phyloP scores from a whole-genome alignment of 2,888 invertebrate species.

The Anodontia alba region DNA sequence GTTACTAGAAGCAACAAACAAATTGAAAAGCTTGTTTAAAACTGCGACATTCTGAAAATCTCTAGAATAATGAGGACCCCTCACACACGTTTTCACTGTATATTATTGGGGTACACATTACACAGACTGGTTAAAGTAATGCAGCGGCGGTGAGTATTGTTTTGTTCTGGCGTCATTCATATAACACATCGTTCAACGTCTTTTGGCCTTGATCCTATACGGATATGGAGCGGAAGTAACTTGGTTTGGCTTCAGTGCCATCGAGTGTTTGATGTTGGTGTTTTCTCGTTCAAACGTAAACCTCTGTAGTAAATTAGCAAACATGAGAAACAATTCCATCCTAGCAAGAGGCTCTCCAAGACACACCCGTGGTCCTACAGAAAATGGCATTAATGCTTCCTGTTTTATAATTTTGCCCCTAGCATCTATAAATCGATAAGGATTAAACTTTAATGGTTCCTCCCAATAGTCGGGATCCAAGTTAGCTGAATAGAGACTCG shows the following conservation, averaged over 20 bases:
- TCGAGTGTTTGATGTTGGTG: neutral
- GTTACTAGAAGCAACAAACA: no score
- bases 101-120: no score
- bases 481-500: neutral
- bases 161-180: no score
- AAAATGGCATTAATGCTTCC: neutral
- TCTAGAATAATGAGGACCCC: no score
- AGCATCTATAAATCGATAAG: neutral
- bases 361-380: neutral
- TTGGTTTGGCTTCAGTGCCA: neutral
- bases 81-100: no score
- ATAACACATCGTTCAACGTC: neutral
- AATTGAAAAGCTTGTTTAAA: no score
- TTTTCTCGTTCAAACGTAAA: neutral
- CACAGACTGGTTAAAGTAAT: no score
- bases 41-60: no score
- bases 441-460: neutral
- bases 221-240: neutral
- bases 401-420: neutral
- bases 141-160: no score
- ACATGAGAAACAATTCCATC: neutral
- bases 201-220: neutral
- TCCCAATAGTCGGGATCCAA: neutral
- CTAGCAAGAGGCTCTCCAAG: conserved; percentile 1
- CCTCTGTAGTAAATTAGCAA: neutral